Base-by-base conservation (phyloP, 2,888 invertebrate genomes). In the Lasiommata megera region DNA sequence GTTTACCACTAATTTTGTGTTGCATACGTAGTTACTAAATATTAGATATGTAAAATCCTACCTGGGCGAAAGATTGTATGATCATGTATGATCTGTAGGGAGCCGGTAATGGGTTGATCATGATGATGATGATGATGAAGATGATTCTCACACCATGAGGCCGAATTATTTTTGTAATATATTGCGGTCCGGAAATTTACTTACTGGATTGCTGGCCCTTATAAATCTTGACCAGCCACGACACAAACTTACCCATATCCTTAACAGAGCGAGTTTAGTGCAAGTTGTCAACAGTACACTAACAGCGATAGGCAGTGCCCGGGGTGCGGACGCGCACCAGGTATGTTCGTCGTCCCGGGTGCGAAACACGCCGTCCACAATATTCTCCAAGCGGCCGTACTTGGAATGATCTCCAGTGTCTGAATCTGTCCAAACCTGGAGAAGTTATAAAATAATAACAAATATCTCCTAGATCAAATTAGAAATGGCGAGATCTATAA, bases 301-400 rank as follows among this genome's bases (percentile, higher is more conserved):
- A 61, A 96, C 85, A 1, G 90, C 90, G 70, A 95, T 92, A 50
- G 93, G 92, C 5, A 82, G 80, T n/a, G 92, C 92, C 2, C 80
- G 73, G 2, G 93, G 93, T 68, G 93, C 94, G 2, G 94, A 93
- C 17, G 94, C 92, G 16, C 94, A 85, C 96, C 96, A 96, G 68
- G 95, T 91, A 82, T 96, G 95, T 37, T 93, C 92, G 79, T 96
- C 96, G 74, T 96, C 96, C 56, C 94, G 92, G 0, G 96, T 96
- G 40, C 94, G 85, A 71, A 95, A 94, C 5, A 93, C 92, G 0
- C 95, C 95, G 71, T 96, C 95, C 17, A 94, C 80, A 18, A 96
- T 79, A 79, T 94, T 95, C 50, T 88, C 85, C 0, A 93, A 89
- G 0, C 93, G 93, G 60, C 94, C 94, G 65, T 92, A 92, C 52